Base-by-base conservation (phyloP, 2,888 invertebrate genomes). In the Gisinianus flammeolus region DNA sequence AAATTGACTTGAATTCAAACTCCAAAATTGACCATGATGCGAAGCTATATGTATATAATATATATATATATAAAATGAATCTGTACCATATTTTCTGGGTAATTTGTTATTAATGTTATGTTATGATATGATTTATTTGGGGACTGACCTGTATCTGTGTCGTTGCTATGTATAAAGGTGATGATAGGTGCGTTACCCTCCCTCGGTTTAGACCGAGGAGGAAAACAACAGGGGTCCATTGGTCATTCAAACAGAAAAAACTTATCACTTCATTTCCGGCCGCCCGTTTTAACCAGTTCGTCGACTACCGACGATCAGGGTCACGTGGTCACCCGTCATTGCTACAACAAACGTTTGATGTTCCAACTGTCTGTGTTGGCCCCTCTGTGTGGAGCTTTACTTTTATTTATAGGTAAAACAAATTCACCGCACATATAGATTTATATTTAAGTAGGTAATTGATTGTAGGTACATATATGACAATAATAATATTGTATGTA, bases 111-210 rank as follows among this genome's bases (percentile, higher is more conserved):
- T 6, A 44, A 10, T 44, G 16, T 44, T 44, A 6, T 44, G 44
- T 16, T 44, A 44, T 16, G 8, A 44, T 6, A 44, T 44, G 6
- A 54, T 54, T n/a, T 54, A 54, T n/a, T 54, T n/a, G n/a, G n/a
- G n/a, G n/a, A n/a, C n/a, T n/a, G n/a, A n/a, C n/a, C n/a, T n/a
- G n/a, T n/a, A n/a, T n/a, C n/a, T n/a, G n/a, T n/a, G n/a, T n/a
- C n/a, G n/a, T n/a, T n/a, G n/a, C n/a, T n/a, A n/a, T n/a, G n/a
- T n/a, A n/a, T 26, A 24, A 1, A 22, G 31, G 71, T 64, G 71
- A 94, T 94, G 94, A 94, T 94, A 87, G 93, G 93, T 85, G 93
- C 94, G 81, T 93, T 94, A 93, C 93, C 93, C 87, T 93, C 94
- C 84, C 93, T 94, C 88, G 93, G 94, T 12, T 80, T 81, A 30